Evolutionary conservation across 2,113 vertebrate genomes (phyloP).

Genomic region (Leptobrachium leishanense): DNA sequence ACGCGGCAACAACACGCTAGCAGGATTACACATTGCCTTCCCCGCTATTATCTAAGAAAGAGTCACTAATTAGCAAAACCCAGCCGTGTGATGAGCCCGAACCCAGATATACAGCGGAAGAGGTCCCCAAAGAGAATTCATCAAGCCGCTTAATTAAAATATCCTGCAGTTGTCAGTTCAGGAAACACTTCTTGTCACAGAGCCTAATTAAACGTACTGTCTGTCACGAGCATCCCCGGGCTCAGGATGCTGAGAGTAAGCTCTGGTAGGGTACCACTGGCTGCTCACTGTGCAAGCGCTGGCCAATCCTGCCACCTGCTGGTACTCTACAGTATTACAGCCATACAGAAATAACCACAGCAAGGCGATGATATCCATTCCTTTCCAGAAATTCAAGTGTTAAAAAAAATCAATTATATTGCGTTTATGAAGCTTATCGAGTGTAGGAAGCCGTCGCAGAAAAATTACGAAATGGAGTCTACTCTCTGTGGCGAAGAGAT

Average conservation of each 20-base stretch:
- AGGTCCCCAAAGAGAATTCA: slow-evolving; percentile 26
- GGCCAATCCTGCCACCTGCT: slow-evolving; percentile 25
- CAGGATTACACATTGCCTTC: background rate
- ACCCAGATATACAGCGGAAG: background rate
- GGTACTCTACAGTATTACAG: background rate
- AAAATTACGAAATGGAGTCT: too few relatives aligned
- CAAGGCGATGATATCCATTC: too few relatives aligned
- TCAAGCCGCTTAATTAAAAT: slow-evolving; percentile 28
- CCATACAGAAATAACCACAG: too few relatives aligned
- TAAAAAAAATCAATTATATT: too few relatives aligned
- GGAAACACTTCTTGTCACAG: background rate
- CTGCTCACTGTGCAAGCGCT: background rate
- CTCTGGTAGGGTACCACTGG: background rate
- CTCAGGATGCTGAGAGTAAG: background rate
- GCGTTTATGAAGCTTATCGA: too few relatives aligned
- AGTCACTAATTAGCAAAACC: slow-evolving; percentile 20
- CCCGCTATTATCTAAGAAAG: background rate
- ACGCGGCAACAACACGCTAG: background rate
- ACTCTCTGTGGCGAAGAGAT: too few relatives aligned
- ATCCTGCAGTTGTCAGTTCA: slow-evolving; percentile 1
- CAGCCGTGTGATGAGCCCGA: background rate
- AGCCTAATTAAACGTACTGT: slow-evolving; percentile 19
- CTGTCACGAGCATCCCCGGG: background rate
- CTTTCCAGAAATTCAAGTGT: too few relatives aligned
- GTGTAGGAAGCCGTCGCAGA: too few relatives aligned